Base-by-base conservation (phyloP, 2,888 invertebrate genomes). In the Seira ritae region DNA sequence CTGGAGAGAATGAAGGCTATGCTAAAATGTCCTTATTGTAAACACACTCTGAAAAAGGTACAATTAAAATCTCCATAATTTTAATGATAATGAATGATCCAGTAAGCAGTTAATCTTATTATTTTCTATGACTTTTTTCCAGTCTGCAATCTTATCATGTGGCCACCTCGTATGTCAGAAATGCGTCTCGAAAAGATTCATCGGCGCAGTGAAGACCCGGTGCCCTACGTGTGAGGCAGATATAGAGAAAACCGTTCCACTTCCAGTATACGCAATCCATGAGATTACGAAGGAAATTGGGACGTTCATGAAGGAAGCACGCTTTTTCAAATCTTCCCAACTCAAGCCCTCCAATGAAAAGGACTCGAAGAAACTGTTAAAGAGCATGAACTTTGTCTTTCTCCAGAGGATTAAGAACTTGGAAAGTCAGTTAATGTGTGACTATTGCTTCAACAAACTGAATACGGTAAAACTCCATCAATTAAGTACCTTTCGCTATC, bases 311-410 rank as follows among this genome's bases (percentile, higher is more conserved):
- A 86, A 84, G 50, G 86, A 86, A 80, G 84, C 86, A n/a, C 79
- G 80, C 62, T 82, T 83, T 71, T 83, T 86, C 31, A 79, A 86
- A 31, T 46, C 77, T 20, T 46, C 84, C 10, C 81, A 71, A 31
- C 20, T 70, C 20, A 84, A 80, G n/a, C 69, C 65, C 1, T 1
- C 22, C 19, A 46, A 42, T 60, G 81, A 70, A 10, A 83, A 77
- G 31, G 86, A 84, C 20, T 23, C 73, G 6, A 75, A 67, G 19
- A 86, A 86, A 46, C 37, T 82, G 24, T 20, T 82, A 10, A 84
- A 80, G 70, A 84, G 82, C 22, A 86, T 84, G 84, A 86, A 86
- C 60, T 86, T 86, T 71, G 82, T 84, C 10, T 74, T 86, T 69
- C 82, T 86, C 8, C 86, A 86, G 55, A 42, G 86, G 67, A 80